These are phyloP conservation scores for Sisyra terminalis DNA, from an alignment of 2,888 invertebrate genomes.

Conservation along the genomic window DNA sequence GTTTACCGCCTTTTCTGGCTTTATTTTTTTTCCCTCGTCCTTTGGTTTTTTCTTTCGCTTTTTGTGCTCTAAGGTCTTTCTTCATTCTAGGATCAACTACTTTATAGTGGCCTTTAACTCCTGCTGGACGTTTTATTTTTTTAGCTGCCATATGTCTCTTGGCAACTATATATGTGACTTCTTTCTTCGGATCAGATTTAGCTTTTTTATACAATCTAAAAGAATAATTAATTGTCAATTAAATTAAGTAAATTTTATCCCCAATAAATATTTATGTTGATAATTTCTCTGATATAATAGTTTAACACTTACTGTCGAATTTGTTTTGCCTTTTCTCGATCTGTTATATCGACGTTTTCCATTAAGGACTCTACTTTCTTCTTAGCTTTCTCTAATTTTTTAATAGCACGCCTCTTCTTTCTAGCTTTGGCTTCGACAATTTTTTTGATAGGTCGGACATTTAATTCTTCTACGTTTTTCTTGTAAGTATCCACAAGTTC, in stretches of 20 bases:
- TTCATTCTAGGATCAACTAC: slow-evolving; percentile 96
- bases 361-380: slow-evolving; percentile 91
- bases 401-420: slow-evolving; percentile 81
- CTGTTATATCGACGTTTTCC: slow-evolving; percentile 79
- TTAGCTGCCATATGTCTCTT: slow-evolving; percentile 72
- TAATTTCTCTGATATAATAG: no score
- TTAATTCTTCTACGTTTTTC: slow-evolving; percentile 66
- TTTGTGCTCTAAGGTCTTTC: slow-evolving; percentile 67
- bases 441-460: slow-evolving; percentile 93
- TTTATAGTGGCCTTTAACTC: slow-evolving; percentile 82
- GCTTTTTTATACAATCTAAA: slow-evolving; percentile 82
- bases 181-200: slow-evolving; percentile 66
- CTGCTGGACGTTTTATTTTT: slow-evolving; percentile 60
- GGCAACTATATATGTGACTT: slow-evolving; percentile 85
- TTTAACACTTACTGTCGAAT: slow-evolving; percentile 66
- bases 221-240: slow-evolving; percentile 13
- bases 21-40: slow-evolving; percentile 23
- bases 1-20: slow-evolving; percentile 10
- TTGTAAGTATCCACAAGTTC: slow-evolving; percentile 75
- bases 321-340: slow-evolving; percentile 83
- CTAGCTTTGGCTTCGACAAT: slow-evolving; percentile 95
- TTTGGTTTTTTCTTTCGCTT: slow-evolving; percentile 39
- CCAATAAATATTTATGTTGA: slow-evolving; percentile 2
- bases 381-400: slow-evolving; percentile 80
- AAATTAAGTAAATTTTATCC: slow-evolving; percentile 6